Conservation (phyloP, 2,797 vertebrate species). For the Enteromius trimaculatus region DNA sequence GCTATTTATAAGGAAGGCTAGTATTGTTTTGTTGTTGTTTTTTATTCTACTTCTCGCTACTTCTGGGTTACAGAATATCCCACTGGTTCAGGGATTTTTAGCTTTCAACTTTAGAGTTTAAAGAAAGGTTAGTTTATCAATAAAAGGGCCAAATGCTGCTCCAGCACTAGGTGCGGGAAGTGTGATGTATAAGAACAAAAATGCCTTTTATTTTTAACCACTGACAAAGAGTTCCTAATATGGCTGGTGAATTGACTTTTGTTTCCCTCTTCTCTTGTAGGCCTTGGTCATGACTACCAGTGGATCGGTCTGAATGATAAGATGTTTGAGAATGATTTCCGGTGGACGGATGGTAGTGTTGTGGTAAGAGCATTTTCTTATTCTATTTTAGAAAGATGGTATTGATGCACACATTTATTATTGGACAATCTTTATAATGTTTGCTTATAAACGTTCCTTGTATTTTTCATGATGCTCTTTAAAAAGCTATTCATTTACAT, state of each 20-base stretch:
- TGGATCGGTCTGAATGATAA: conserved; percentile 99
- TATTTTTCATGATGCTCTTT: background rate
- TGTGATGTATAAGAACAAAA: conserved; percentile 64
- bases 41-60: background rate
- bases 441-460: background rate
- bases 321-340: conserved; percentile 97
- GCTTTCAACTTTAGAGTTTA: background rate
- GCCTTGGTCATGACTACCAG: conserved; percentile 96
- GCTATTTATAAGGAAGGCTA: background rate
- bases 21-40: background rate
- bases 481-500: background rate
- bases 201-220: conserved; percentile 47
- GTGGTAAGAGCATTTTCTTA: conserved; percentile 82
- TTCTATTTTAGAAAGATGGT: background rate
- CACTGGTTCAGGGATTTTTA: background rate
- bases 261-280: conserved; percentile 69
- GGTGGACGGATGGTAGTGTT: conserved; percentile 91
- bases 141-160: conserved; percentile 11
- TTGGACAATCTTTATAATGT: background rate
- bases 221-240: conserved; percentile 47
- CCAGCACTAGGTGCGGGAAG: conserved; percentile 60
- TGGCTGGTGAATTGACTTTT: conserved; percentile 63
- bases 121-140: background rate
- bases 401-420: background rate
- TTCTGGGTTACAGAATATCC: background rate